Evolutionary conservation across 2,888 invertebrate species (phyloP).

Genomic region (Heliconius ismenius): DNA sequence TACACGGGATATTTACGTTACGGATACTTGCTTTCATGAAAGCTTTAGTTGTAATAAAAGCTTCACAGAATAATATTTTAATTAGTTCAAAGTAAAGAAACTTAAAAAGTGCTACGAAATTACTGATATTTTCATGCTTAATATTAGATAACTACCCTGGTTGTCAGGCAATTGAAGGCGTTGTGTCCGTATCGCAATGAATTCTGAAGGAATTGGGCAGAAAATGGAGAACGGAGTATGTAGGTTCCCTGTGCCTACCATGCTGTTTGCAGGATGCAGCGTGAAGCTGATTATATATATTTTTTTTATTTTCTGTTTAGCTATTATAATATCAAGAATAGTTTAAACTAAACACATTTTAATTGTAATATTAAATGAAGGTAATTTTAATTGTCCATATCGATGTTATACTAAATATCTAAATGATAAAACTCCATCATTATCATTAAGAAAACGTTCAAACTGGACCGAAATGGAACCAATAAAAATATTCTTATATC

Average conservation of each 20-base stretch:
- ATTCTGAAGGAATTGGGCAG: no score
- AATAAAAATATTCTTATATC: constrained; percentile 38
- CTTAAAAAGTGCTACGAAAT: background rate
- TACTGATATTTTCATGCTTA: background rate
- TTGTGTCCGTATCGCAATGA: no score
- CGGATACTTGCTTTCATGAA: background rate
- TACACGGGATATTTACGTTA: constrained; percentile 1
- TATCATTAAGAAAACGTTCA: constrained; percentile 13
- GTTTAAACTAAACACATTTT: background rate
- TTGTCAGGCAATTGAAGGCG: no score
- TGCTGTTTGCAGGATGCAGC: no score
- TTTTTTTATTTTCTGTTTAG: no score
- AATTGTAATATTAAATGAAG: background rate
- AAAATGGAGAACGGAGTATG: no score
- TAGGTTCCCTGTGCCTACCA: no score
- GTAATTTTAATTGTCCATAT: background rate
- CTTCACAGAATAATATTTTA: background rate
- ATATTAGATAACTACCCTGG: background rate
- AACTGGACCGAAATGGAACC: constrained; percentile 22
- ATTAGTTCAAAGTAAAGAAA: background rate
- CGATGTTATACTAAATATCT: constrained; percentile 10
- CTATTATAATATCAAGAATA: background rate
- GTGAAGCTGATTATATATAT: background rate
- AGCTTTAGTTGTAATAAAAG: constrained; percentile 8
- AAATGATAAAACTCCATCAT: constrained; percentile 5